Evolutionary conservation across 2,888 invertebrate species (phyloP).

Genomic region (Elegia similella): DNA sequence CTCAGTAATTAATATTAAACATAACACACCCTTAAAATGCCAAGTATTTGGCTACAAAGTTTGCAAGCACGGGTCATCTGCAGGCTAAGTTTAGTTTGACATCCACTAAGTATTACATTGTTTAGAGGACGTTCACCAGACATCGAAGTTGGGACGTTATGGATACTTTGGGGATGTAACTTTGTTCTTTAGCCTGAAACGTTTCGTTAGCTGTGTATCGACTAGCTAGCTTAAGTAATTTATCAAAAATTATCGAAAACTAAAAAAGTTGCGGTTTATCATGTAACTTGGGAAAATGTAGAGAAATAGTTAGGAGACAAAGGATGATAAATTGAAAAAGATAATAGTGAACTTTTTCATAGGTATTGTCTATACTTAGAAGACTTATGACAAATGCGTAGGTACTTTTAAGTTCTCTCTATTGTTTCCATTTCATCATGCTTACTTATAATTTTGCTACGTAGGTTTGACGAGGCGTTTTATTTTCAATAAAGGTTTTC

Average conservation of each 20-base stretch:
- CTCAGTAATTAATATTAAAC: slow-evolving; percentile 16
- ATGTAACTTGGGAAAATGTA: too few relatives aligned
- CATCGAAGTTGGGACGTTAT: slow-evolving; percentile 5
- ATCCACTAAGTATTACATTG: slow-evolving; percentile 16
- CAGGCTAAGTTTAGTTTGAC: slow-evolving; percentile 13
- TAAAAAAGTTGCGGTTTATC: too few relatives aligned
- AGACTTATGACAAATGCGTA: not conserved
- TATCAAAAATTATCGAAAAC: too few relatives aligned
- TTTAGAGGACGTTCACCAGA: slow-evolving; percentile 13
- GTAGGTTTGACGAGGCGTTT: too few relatives aligned
- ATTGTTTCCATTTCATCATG: too few relatives aligned
- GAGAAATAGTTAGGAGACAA: too few relatives aligned
- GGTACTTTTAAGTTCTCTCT: not conserved
- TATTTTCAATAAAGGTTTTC: too few relatives aligned
- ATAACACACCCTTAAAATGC: slow-evolving; percentile 4
- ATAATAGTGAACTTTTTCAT: too few relatives aligned
- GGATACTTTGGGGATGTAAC: not conserved
- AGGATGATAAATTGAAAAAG: too few relatives aligned
- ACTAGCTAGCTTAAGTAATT: not conserved
- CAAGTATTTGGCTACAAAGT: slow-evolving; percentile 13
- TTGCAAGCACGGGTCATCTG: slow-evolving; percentile 9
- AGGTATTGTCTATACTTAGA: too few relatives aligned
- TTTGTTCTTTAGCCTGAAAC: slow-evolving; percentile 4
- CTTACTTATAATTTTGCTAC: too few relatives aligned
- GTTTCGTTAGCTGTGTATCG: slow-evolving; percentile 5